These are phyloP conservation scores for Ianthella basta DNA, from an alignment of 37 sponge, comb jelly and placozoan genomes.

Conservation along the genomic window DNA sequence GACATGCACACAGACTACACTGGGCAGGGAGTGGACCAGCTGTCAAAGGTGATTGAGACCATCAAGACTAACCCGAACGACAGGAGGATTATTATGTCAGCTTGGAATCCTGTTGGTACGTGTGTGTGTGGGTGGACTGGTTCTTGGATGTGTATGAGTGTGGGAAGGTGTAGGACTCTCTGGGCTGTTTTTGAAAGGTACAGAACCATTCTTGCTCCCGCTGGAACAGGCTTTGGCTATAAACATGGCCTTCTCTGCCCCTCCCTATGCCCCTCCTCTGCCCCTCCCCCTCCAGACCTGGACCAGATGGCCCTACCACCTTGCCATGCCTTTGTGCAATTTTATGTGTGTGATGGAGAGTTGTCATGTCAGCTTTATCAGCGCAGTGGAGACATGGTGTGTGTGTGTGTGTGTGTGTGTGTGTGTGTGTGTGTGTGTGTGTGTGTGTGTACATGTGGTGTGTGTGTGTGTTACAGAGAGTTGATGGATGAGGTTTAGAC, in stretches of 20 bases:
- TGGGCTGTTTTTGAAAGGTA: no score
- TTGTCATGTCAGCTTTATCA: slow-evolving; percentile 98
- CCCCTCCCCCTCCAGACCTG: slow-evolving; percentile 72
- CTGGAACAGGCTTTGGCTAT: background rate
- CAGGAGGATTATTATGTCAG: slow-evolving; percentile 94
- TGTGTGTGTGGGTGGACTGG: slow-evolving; percentile 20
- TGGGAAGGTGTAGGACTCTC: background rate
- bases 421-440: slow-evolving; percentile 8
- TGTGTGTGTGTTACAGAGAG: background rate
- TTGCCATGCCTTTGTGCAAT: slow-evolving; percentile 95
- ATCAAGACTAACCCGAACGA: slow-evolving; percentile 93
- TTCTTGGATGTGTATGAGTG: slow-evolving; percentile 32
- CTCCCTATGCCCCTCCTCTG: no score
- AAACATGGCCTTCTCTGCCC: no score
- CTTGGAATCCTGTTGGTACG: slow-evolving; percentile 90
- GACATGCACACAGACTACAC: slow-evolving; percentile 95
- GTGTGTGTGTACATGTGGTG: background rate
- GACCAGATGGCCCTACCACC: slow-evolving; percentile 95
- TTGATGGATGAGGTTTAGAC: no score
- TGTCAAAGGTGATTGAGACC: slow-evolving; percentile 89
- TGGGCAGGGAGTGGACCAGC: slow-evolving; percentile 95
- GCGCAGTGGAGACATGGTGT: slow-evolving; percentile 90
- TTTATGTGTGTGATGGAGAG: slow-evolving; percentile 93
- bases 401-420: slow-evolving; percentile 21
- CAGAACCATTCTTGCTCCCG: no score